Conservation (phyloP, 1,140 invertebrate species). For the Antheraea mylitta region DNA sequence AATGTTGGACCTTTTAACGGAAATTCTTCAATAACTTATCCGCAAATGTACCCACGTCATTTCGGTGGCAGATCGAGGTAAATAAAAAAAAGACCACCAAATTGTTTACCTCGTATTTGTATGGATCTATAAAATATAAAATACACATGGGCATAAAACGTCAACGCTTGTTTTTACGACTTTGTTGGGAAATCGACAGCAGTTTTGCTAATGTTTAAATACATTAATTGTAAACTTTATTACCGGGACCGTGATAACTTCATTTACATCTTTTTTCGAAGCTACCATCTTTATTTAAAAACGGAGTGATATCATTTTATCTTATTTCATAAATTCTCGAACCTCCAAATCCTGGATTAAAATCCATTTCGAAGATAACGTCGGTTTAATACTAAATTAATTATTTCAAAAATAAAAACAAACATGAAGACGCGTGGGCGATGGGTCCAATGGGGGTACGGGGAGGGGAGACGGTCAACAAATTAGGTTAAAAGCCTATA, state of each 20-base stretch:
- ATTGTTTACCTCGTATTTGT: slow-evolving; percentile 38
- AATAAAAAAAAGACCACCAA: slow-evolving; percentile 36
- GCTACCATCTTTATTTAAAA: not conserved
- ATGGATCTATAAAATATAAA: slow-evolving; percentile 35
- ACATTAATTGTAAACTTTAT: slow-evolving; percentile 66
- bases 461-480: slow-evolving; percentile 44
- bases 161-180: slow-evolving; percentile 57
- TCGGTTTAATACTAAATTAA: slow-evolving; percentile 40
- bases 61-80: slow-evolving; percentile 34
- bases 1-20: slow-evolving; percentile 33
- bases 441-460: slow-evolving; percentile 20
- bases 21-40: slow-evolving; percentile 39
- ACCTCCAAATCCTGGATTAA: slow-evolving; percentile 39
- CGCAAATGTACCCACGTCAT: slow-evolving; percentile 37
- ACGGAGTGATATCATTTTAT: slow-evolving; percentile 16
- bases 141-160: slow-evolving; percentile 48
- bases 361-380: slow-evolving; percentile 39
- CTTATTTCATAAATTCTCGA: slow-evolving; percentile 34
- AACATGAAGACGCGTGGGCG: slow-evolving; percentile 40
- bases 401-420: slow-evolving; percentile 42
- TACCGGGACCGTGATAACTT: slow-evolving; percentile 55
- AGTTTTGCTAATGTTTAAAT: slow-evolving; percentile 64
- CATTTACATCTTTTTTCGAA: slow-evolving; percentile 47
- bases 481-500: slow-evolving; percentile 77
- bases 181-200: slow-evolving; percentile 46